Base-by-base conservation (phyloP, 2,888 invertebrate genomes). In the Nymphalis urticae region DNA sequence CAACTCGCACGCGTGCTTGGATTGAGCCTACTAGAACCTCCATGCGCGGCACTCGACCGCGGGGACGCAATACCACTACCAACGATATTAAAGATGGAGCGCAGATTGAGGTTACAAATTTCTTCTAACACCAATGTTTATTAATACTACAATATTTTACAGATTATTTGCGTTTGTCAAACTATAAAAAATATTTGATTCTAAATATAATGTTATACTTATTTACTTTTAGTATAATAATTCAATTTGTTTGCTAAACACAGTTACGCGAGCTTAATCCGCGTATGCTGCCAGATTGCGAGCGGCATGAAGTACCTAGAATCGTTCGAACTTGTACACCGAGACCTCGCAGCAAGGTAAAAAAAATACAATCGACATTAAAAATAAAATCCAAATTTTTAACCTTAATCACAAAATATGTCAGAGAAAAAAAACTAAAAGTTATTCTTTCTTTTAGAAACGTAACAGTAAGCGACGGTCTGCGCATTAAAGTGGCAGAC, bases 241-340 rank as follows among this genome's bases (percentile, higher is more conserved):
- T 13, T 54, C 47, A 56, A 17, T 16, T 66, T 66, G 48, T 93
- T 94, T 54, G 13, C 16, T 24, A 5, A 54, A 54, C 32, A 32
- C 94, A 97, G 97, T 85, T 96, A 97, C 87, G 96, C 96, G 79
- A 96, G 96, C 88, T 94, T 97, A 85, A 95, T 97, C 77, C 97
- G 96, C 93, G 95, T 98, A 87, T 96, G 97, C 78, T 96, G 96
- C 68, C 97, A 98, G 92, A 96, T 98, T 79, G 97, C 98, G 72
- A 97, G 97, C 64, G 98, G 98, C 75, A 98, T 98, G 97, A 97
- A 97, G 85, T 98, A 97, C 88, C 94, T 98, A 86, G 98, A 98
- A 89, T 96, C 96, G 60, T 94, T 97, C 86, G 97, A 97, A 85
- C 95, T 98, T 89, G 96, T 97, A 64, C 98, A 98, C 89, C 95